phyloP scores from a whole-genome alignment of 2,888 invertebrate species.

The Drosophila setosimentum region DNA sequence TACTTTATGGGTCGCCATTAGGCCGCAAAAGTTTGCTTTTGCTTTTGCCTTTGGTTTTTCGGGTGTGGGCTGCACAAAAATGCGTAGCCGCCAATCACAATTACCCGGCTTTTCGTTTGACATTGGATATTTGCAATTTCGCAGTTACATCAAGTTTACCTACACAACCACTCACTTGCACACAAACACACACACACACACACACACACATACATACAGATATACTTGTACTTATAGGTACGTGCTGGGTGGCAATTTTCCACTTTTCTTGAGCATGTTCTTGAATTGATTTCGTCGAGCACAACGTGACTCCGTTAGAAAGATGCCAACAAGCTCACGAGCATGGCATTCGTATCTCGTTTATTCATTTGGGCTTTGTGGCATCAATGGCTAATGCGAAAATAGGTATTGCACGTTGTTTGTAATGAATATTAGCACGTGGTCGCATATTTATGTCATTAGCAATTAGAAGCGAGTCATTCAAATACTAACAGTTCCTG shows the following conservation, averaged over 20 bases:
- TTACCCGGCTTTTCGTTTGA: constrained; percentile 48
- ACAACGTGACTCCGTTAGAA: constrained; percentile 64
- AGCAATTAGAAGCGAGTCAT: constrained; percentile 56
- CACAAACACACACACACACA: not conserved
- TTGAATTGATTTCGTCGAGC: constrained; percentile 67
- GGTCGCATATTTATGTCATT: constrained; percentile 63
- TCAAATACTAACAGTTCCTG: not conserved
- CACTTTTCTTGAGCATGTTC: constrained; percentile 49
- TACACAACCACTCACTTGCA: not conserved
- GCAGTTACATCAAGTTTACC: constrained; percentile 28
- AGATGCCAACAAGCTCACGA: not conserved
- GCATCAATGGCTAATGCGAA: constrained; percentile 73
- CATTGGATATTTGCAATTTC: constrained; percentile 50
- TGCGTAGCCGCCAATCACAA: constrained; percentile 74
- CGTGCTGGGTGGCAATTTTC: constrained; percentile 51
- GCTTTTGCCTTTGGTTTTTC: not conserved
- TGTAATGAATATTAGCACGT: constrained; percentile 69
- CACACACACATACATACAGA: constrained; percentile 1
- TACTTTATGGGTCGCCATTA: constrained; percentile 72
- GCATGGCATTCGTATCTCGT: constrained; percentile 11
- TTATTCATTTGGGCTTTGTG: constrained; percentile 43
- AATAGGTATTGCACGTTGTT: constrained; percentile 62
- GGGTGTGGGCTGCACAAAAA: constrained; percentile 20
- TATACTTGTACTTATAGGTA: constrained; percentile 22
- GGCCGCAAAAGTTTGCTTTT: constrained; percentile 65